A percentile compares a stretch with the other conserved stretches of the same genome.
Evolutionary conservation across 2,113 vertebrate species (phyloP).

Genomic region (Monopterus albus): DNA sequence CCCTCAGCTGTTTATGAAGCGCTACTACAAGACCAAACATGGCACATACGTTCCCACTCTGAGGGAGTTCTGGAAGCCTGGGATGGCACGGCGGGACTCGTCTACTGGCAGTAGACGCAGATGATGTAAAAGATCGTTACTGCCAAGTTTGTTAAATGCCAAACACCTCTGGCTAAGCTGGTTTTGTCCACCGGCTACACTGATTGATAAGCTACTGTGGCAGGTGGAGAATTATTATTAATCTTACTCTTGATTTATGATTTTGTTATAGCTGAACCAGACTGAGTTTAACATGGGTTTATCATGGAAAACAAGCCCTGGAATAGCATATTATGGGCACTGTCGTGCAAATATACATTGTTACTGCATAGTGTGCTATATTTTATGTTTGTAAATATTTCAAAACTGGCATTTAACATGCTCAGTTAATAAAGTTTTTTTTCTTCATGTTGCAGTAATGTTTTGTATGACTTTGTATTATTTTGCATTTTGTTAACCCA

Average conservation of each 20-base stretch:
- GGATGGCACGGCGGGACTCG: conserved; percentile 14
- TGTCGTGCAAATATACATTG: neutral
- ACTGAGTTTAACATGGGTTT: neutral
- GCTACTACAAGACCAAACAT: conserved; percentile 82
- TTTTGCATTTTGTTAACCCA: no score
- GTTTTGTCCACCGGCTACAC: neutral
- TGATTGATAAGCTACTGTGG: neutral
- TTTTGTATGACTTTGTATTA: no score
- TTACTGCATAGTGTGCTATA: neutral
- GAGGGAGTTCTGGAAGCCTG: conserved; percentile 78
- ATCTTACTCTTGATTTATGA: neutral
- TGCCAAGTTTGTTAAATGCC: neutral
- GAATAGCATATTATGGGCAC: neutral
- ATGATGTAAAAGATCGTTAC: conserved; percentile 2
- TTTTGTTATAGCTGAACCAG: neutral
- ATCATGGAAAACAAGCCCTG: conserved; percentile 3
- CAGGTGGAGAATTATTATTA: no score
- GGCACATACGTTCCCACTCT: conserved; percentile 83
- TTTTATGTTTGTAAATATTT: no score
- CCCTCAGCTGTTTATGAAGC: conserved; percentile 80
- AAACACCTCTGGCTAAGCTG: neutral
- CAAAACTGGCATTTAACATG: no score
- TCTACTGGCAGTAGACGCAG: conserved; percentile 43
- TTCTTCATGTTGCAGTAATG: no score
- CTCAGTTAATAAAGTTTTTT: no score